Conservation (phyloP, 2,888 invertebrate genomes). For the Graphium colonna region DNA sequence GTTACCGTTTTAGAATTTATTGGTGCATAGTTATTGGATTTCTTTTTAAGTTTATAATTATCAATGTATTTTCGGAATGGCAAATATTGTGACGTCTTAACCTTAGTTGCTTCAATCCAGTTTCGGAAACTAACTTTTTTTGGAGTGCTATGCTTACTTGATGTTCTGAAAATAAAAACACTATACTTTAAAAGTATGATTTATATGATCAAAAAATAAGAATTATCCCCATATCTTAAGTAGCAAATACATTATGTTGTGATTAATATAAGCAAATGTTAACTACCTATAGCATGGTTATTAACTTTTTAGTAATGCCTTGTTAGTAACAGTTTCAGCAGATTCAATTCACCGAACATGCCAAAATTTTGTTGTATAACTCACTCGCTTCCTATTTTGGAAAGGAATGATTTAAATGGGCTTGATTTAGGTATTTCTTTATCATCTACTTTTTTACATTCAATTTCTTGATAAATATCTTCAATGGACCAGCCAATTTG, state of each 20-base stretch:
- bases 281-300: slow-evolving; percentile 14
- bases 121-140: slow-evolving; percentile 71
- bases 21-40: slow-evolving; percentile 57
- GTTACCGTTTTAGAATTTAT: slow-evolving; percentile 54
- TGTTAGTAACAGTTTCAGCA: slow-evolving; percentile 35
- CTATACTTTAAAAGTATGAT: no score
- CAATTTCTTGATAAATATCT: slow-evolving; percentile 75
- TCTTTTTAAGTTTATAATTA: slow-evolving; percentile 66
- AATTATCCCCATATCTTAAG: slow-evolving; percentile 21
- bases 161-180: slow-evolving; percentile 53
- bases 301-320: slow-evolving; percentile 3
- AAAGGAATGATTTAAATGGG: slow-evolving; percentile 68
- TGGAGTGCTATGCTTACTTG: slow-evolving; percentile 69
- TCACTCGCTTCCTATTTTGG: slow-evolving; percentile 74
- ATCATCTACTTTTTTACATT: slow-evolving; percentile 63
- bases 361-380: slow-evolving; percentile 54
- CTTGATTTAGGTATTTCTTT: slow-evolving; percentile 64
- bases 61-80: slow-evolving; percentile 80
- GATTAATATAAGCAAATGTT: slow-evolving; percentile 24
- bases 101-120: slow-evolving; percentile 67
- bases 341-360: slow-evolving; percentile 47
- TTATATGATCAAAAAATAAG: no score
- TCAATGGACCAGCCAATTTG: slow-evolving; percentile 76
- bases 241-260: slow-evolving; percentile 6
- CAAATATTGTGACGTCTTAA: slow-evolving; percentile 80